Percentiles rank a stretch among this genome's conserved stretches.
phyloP scores from a whole-genome alignment of 37 sponge, comb jelly and placozoan species.

The Cliona cf. orientalis region DNA sequence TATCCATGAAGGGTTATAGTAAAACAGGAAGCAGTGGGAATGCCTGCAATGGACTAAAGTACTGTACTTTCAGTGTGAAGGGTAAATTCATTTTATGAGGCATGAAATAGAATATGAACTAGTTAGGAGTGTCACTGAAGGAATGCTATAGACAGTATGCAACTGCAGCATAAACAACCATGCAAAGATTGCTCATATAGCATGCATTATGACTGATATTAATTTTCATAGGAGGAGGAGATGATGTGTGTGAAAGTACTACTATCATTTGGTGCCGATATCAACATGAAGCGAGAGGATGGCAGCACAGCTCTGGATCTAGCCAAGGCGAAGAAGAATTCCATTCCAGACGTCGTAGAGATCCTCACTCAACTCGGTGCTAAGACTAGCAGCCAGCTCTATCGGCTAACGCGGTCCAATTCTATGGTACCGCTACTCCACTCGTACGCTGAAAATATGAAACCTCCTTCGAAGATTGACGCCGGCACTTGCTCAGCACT shows the following conservation, averaged over 20 bases:
- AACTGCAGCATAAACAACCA: too few relatives aligned
- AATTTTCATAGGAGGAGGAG: conserved; percentile 8
- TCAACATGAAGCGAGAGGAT: conserved; percentile 10
- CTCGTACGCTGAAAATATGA: background rate
- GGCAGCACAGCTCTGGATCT: conserved; percentile 22
- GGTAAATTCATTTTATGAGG: too few relatives aligned
- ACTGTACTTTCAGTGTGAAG: too few relatives aligned
- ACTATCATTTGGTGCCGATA: conserved; percentile 7
- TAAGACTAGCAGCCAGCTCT: background rate
- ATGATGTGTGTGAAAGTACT: background rate
- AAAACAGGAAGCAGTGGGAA: too few relatives aligned
- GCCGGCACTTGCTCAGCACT: too few relatives aligned
- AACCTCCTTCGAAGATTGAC: background rate
- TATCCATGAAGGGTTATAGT: too few relatives aligned
- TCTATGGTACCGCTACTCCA: background rate
- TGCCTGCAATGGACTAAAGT: too few relatives aligned
- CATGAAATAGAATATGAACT: too few relatives aligned
- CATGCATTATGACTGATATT: too few relatives aligned
- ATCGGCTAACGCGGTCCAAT: background rate
- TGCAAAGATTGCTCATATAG: too few relatives aligned
- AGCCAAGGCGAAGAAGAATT: background rate
- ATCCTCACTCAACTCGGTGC: conserved; percentile 1
- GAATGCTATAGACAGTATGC: too few relatives aligned
- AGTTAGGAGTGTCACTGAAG: too few relatives aligned
- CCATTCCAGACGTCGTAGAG: background rate